Conservation (phyloP, 2,797 vertebrate species). For the Tolypeutes matacus region DNA sequence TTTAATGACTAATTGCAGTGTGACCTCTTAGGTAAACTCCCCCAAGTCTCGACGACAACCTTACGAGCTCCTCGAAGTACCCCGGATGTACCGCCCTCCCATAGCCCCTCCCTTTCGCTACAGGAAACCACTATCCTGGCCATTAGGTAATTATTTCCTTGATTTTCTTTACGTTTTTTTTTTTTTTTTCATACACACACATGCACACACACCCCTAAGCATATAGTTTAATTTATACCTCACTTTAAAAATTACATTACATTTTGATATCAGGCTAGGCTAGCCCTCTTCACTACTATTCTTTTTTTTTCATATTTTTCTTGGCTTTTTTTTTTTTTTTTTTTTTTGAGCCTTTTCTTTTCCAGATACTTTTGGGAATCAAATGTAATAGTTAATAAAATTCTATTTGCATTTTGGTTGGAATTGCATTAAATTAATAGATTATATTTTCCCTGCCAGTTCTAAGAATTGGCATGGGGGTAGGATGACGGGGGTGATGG, state of each 20-base stretch:
- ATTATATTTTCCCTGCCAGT: background rate
- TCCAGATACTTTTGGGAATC: background rate
- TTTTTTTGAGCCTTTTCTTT: background rate
- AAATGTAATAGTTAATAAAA: constrained; percentile 11
- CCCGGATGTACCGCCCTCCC: background rate
- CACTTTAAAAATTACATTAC: constrained; percentile 3
- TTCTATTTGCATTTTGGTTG: background rate
- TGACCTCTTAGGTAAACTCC: background rate
- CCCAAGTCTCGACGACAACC: background rate
- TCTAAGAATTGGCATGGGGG: background rate
- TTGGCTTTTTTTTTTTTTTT: background rate
- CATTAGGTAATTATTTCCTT: background rate
- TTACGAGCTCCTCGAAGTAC: background rate
- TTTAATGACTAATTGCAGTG: constrained; percentile 6
- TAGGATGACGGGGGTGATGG: background rate
- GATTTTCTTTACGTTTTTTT: background rate
- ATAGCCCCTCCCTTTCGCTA: background rate
- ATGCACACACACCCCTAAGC: background rate
- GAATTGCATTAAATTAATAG: background rate
- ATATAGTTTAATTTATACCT: background rate
- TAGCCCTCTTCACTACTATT: background rate
- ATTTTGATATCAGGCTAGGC: background rate
- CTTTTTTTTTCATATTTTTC: background rate
- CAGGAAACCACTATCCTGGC: background rate
- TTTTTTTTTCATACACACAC: background rate